Percentiles rank a stretch among this genome's conserved stretches.
Evolutionary conservation across 23 tunicate species (phyloP).

Genomic region (Ascidia mentula): DNA sequence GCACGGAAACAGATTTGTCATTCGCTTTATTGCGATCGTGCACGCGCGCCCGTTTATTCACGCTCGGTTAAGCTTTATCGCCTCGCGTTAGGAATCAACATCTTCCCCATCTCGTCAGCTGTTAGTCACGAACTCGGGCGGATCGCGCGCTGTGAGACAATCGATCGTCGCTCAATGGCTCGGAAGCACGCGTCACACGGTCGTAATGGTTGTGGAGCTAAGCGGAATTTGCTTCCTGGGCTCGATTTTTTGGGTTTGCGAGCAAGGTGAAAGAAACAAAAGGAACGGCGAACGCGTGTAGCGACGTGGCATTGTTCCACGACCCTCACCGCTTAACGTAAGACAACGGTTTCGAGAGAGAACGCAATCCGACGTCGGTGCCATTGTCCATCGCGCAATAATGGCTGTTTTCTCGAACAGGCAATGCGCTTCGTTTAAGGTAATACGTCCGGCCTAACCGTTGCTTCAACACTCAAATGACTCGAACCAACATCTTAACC

Average conservation of each 20-base stretch:
- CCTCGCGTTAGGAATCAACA: neutral
- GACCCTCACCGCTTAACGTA: neutral
- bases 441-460: constrained; percentile 11
- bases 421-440: constrained; percentile 5
- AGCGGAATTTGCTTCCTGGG: neutral
- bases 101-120: neutral
- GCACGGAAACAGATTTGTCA: constrained; percentile 7
- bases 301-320: neutral
- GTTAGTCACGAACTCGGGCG: constrained; percentile 1
- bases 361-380: neutral
- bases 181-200: constrained; percentile 9
- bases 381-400: neutral
- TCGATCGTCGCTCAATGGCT: constrained; percentile 7
- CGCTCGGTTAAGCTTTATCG: constrained; percentile 37
- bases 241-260: neutral
- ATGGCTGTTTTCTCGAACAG: neutral
- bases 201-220: neutral
- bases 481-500: too few species aligned
- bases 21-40: constrained; percentile 2
- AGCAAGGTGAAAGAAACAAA: neutral
- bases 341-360: neutral
- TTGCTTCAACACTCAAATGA: too few species aligned
- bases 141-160: neutral
- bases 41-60: constrained; percentile 7
- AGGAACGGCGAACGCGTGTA: neutral